Evolutionary conservation across 2,113 vertebrate genomes (phyloP), one percentile per base, ranked within the genome.

Genomic region (Calyptomena viridis): DNA sequence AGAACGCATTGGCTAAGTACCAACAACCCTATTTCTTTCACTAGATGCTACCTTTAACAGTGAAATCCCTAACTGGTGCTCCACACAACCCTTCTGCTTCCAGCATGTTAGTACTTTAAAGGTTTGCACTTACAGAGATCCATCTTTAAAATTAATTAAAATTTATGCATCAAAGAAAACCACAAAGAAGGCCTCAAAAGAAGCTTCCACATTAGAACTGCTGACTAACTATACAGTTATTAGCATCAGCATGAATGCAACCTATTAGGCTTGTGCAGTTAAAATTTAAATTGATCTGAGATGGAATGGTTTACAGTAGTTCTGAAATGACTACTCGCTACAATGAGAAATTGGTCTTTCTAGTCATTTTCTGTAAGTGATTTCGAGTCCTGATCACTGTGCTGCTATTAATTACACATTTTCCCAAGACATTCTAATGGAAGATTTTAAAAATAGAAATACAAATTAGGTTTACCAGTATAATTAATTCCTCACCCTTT

Each of bases 1-100:
- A 9, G 77, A 93, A 66, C 44, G 33, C 33, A 31, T 68, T 95
- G 83, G 66, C 64, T 93, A 49, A 83, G 46, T 49, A 80, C 62
- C 76, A 94, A n/a, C 10, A 85, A 42, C 40, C 30, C 3, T 73
- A 84, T 92, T 90, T 96, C 88, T 94, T 96, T 59, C 25, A 62
- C n/a, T 81, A 91, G 80, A 46, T 94, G 27, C 78, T 83, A 23
- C 23, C 60, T 93, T 86, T 86, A 93, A 59, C 60, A 77, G 59
- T 30, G 89, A 85, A 86, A 62, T 88, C 47, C 31, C 37, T 85
- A 89, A 89, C 2, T 93, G 53, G 40, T 81, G 71, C 89, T 94
- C 86, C 81, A 83, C 44, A 93, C 79, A 92, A n/a, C 6, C 53
- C 46, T 75, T 67, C 76, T 87, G 31, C 19, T 90, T 83, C 47